phyloP scores from a whole-genome alignment of 2,113 vertebrate species.

The Rousettus leschenaultii region DNA sequence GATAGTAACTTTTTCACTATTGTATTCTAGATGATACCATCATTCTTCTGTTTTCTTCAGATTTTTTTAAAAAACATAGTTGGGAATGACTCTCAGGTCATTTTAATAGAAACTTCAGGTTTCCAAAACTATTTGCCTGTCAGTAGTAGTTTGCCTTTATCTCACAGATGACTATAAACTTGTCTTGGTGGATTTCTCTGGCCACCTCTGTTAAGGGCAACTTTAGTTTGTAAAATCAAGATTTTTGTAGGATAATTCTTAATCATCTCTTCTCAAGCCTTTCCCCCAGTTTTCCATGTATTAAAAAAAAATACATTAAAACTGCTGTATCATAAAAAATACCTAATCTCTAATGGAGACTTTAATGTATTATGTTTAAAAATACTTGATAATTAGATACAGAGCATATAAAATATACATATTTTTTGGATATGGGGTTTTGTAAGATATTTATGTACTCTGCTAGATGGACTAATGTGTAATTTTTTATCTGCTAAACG shows the following conservation, averaged over 20 bases:
- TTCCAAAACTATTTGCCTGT: background rate
- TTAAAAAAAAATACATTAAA: background rate
- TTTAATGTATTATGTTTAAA: background rate
- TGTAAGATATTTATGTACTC: background rate
- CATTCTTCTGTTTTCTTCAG: background rate
- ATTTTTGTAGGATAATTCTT: background rate
- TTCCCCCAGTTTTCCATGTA: background rate
- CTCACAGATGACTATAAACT: background rate
- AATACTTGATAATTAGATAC: background rate
- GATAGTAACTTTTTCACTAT: background rate
- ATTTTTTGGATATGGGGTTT: background rate
- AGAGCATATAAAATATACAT: background rate
- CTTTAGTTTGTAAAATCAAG: background rate
- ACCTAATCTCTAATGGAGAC: background rate
- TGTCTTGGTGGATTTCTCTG: background rate
- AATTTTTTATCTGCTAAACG: background rate
- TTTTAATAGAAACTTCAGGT: background rate
- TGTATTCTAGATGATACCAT: background rate
- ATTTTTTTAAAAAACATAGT: background rate
- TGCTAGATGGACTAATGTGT: background rate
- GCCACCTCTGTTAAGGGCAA: background rate
- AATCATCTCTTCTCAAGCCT: background rate
- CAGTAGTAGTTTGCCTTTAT: background rate
- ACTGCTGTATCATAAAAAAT: background rate
- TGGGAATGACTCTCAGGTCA: background rate